These are phyloP conservation scores for Neopipo cinnamomea DNA, from an alignment of 2,113 vertebrate species.

Conservation along the genomic window DNA sequence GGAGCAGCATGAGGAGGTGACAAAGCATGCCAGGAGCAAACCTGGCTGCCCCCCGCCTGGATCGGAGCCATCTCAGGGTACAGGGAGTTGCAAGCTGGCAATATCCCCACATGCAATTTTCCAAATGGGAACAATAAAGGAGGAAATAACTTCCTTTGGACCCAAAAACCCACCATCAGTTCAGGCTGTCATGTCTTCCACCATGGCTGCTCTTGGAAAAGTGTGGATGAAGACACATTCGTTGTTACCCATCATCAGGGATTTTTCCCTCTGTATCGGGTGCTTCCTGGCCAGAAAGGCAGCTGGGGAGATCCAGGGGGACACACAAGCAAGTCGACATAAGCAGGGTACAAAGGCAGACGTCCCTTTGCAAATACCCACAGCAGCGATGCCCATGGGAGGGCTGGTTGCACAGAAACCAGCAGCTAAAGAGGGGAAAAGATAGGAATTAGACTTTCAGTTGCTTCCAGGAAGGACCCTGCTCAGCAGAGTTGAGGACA, in stretches of 20 bases:
- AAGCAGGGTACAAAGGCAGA: not conserved
- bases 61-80: not conserved
- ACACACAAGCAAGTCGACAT: not conserved
- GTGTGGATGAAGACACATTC: rapidly evolving
- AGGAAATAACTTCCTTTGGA: not conserved
- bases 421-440: not conserved
- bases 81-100: not conserved
- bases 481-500: not conserved
- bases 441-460: not conserved
- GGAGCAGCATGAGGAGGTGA: not conserved
- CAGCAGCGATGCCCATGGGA: not conserved
- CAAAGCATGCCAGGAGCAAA: not conserved
- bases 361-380: not conserved
- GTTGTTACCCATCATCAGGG: rapidly evolving
- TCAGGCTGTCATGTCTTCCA: not conserved
- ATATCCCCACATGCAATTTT: not conserved
- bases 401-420: not conserved
- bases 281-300: not conserved
- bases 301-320: not conserved
- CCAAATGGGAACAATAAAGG: not conserved
- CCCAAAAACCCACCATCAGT: not conserved
- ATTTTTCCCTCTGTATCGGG: not conserved
- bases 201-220: not conserved
- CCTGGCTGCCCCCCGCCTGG: not conserved
- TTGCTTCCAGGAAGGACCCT: not conserved